These are phyloP conservation scores for Helleia helle DNA, from an alignment of 2,888 invertebrate species.

Conservation along the genomic window DNA sequence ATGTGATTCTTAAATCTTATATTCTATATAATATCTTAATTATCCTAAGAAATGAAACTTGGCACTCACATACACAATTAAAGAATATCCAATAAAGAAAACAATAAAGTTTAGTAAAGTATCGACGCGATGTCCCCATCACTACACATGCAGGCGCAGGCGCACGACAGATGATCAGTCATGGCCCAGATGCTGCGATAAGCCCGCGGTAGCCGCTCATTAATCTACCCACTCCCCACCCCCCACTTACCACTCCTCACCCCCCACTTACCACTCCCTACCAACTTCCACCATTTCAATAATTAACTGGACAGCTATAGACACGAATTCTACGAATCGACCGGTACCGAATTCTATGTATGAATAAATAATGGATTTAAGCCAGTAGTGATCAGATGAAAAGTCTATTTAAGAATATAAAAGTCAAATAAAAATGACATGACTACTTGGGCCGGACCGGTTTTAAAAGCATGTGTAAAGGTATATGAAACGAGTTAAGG, in stretches of 20 bases:
- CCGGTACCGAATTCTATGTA: conserved; percentile 27
- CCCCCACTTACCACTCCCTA: conserved; percentile 29
- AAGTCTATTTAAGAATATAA: conserved; percentile 13
- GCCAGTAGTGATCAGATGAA: conserved; percentile 19
- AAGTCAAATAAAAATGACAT: conserved; percentile 9
- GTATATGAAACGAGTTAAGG: no score
- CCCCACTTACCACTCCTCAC: conserved; percentile 42
- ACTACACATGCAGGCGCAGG: conserved; percentile 56
- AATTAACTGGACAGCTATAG: conserved; percentile 63
- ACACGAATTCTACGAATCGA: conserved; percentile 48
- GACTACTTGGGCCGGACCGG: background rate
- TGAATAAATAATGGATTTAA: conserved; percentile 22
- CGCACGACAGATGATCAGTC: conserved; percentile 74
- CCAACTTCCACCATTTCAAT: conserved; percentile 47
- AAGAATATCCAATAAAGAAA: no score
- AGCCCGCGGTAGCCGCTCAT: conserved; percentile 70
- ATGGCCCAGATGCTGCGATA: conserved; percentile 71
- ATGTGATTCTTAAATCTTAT: no score
- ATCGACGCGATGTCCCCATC: conserved; percentile 31
- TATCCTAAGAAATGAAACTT: no score
- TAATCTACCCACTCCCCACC: conserved; percentile 65
- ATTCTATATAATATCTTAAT: no score
- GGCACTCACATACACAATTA: no score
- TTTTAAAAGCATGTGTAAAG: no score
- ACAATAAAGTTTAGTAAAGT: no score